Base-by-base conservation (phyloP, 2,888 invertebrate genomes). In the Gari tellinella region DNA sequence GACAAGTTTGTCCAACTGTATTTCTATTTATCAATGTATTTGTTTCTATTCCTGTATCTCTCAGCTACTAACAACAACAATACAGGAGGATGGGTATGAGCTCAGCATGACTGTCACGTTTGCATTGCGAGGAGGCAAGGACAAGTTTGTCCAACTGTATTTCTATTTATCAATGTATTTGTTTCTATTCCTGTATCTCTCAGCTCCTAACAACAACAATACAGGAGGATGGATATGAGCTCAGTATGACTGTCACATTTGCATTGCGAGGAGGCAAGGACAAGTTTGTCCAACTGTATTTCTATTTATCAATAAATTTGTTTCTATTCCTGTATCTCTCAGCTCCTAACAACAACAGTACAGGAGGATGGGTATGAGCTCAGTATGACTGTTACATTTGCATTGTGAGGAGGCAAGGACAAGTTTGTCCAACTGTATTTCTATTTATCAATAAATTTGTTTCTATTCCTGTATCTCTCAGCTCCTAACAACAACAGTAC, bases 291-390 rank as follows among this genome's bases (percentile, higher is more conserved):
- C n/a, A n/a, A n/a, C n/a, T n/a, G n/a, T n/a, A n/a, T n/a, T n/a
- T n/a, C n/a, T n/a, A n/a, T n/a, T n/a, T n/a, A n/a, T n/a, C n/a
- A n/a, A n/a, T n/a, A n/a, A n/a, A n/a, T n/a, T n/a, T n/a, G n/a
- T n/a, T n/a, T n/a, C n/a, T n/a, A n/a, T n/a, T n/a, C n/a, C n/a
- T n/a, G n/a, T 45, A 12, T 57, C 14, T 60, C 75, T 10, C 80
- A 92, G 92, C 81, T 92, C 15, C 69, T 91, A 25, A 88, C 90
- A 0, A 86, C 89, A 21, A 77, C 89, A 12, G 88, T 92, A 31
- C 88, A 91, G 55, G 91, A 92, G 63, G 91, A 92, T 83, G 90
- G 90, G 4, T 91, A 90, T 84, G 91, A 92, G 70, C 56, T 92
- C 38, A 90, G 86, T 80, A 55, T 92, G 65, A 92, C 90, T 5